Conservation (phyloP, 2,888 invertebrate genomes). For the Microctonus aethiopoides region DNA sequence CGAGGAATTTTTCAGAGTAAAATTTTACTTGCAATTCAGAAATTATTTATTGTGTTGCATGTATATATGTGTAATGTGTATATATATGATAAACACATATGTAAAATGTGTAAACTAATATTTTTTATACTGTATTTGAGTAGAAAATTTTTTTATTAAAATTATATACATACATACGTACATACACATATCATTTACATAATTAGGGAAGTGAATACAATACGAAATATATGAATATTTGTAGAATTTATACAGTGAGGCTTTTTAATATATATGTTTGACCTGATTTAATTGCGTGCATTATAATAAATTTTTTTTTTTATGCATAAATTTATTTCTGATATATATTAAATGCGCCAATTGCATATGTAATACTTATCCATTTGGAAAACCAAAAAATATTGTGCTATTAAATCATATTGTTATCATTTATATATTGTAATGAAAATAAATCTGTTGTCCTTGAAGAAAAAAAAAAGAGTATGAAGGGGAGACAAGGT, state of each 20-base stretch:
- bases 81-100: too few species aligned
- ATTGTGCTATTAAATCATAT: constrained; percentile 13
- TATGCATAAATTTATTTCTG: not conserved
- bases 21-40: not conserved
- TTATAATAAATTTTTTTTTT: constrained; percentile 14
- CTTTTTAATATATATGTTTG: not conserved
- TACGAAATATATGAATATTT: constrained; percentile 1
- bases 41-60: too few species aligned
- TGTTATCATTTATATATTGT: not conserved
- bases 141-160: not conserved
- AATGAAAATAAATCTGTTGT: constrained; percentile 14
- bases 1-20: not conserved
- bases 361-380: not conserved
- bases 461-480: constrained; percentile 23
- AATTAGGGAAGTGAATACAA: not conserved
- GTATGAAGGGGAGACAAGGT: constrained; percentile 7
- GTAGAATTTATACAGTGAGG: not conserved
- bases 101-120: too few species aligned
- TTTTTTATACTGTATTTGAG: not conserved
- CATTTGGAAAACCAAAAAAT: not conserved
- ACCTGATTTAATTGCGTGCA: constrained; percentile 16
- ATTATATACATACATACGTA: not conserved
- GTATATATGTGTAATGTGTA: too few species aligned
- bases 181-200: not conserved
- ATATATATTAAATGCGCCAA: not conserved